These are phyloP conservation scores for Bactericera cockerelli DNA, from an alignment of 1,140 invertebrate species.

Conservation along the genomic window DNA sequence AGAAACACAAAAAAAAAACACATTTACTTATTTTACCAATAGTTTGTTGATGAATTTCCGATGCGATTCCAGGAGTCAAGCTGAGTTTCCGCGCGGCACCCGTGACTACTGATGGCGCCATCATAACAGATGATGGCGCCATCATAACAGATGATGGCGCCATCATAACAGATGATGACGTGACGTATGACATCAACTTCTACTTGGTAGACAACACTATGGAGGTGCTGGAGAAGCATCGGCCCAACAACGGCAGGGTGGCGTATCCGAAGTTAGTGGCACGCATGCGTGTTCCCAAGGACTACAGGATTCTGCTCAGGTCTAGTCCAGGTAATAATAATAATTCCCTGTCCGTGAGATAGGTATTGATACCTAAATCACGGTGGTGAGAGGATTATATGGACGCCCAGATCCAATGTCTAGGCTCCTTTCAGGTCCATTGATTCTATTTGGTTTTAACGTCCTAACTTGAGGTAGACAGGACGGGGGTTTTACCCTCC, in stretches of 20 bases:
- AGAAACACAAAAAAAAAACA: too few species aligned
- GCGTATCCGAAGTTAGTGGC: background rate
- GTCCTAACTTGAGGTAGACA: too few species aligned
- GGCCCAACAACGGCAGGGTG: background rate
- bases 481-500: too few species aligned
- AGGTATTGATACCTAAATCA: too few species aligned
- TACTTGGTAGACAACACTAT: slow-evolving; percentile 2
- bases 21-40: too few species aligned
- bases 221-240: background rate
- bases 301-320: background rate
- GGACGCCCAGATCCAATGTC: too few species aligned
- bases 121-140: too few species aligned
- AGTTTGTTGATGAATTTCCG: too few species aligned
- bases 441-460: too few species aligned
- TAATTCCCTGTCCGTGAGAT: too few species aligned
- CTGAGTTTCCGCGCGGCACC: background rate
- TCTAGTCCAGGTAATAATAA: background rate
- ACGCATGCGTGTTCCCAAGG: background rate
- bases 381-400: too few species aligned
- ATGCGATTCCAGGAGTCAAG: background rate
- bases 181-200: background rate
- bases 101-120: background rate
- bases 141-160: background rate
- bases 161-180: background rate
- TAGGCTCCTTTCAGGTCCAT: too few species aligned